Percentiles rank a stretch among this genome's conserved stretches.
Conservation (phyloP, 2,888 invertebrate genomes). For the Macropis europaea region DNA sequence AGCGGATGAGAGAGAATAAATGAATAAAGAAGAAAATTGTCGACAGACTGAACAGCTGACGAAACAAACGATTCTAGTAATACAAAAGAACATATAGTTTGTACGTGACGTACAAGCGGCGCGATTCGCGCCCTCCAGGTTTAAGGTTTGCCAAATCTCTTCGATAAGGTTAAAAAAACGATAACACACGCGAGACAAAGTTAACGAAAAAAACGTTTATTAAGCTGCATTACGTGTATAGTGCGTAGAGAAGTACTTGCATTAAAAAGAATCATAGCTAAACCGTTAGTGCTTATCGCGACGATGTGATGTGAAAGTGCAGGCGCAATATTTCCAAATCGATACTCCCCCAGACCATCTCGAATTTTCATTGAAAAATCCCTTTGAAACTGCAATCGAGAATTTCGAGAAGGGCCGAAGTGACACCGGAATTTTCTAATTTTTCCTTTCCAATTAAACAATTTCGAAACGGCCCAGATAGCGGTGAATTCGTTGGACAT, state of each 20-base stretch:
- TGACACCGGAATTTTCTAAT: neutral
- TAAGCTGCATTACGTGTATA: conserved; percentile 67
- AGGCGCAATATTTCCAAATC: conserved; percentile 73
- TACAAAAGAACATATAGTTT: conserved; percentile 54
- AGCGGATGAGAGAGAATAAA: neutral
- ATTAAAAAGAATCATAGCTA: conserved; percentile 69
- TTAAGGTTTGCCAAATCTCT: conserved; percentile 74
- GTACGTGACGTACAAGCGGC: conserved; percentile 51
- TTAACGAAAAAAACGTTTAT: conserved; percentile 67
- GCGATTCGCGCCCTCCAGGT: conserved; percentile 63
- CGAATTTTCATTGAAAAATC: neutral
- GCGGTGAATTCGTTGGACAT: no score
- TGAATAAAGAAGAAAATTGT: neutral
- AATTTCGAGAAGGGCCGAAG: neutral
- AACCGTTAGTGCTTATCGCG: conserved; percentile 72
- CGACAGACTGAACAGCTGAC: conserved; percentile 23
- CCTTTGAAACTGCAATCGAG: neutral
- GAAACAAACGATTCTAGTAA: conserved; percentile 40
- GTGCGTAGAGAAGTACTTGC: conserved; percentile 64
- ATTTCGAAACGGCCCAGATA: no score
- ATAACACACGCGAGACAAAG: conserved; percentile 52
- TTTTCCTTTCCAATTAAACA: neutral
- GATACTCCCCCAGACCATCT: conserved; percentile 26
- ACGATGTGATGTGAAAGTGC: conserved; percentile 66
- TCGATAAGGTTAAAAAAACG: conserved; percentile 40